Evolutionary conservation across 2,113 vertebrate species (phyloP).

Genomic region (Corythoichthys haematopterus): DNA sequence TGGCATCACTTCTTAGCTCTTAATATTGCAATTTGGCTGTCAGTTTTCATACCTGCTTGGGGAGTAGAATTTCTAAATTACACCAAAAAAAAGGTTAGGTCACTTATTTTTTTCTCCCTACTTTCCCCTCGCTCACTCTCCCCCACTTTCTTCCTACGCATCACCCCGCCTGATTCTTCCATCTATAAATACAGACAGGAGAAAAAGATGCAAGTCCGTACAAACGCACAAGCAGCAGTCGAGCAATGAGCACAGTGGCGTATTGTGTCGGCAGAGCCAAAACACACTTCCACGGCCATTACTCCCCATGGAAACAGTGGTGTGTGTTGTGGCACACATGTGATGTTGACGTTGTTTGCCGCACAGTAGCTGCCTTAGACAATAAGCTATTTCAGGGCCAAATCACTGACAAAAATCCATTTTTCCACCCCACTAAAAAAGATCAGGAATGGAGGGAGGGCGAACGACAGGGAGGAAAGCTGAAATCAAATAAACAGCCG

Average conservation of each 20-base stretch:
- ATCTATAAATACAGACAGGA: conserved; percentile 64
- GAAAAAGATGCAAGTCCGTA: conserved; percentile 38
- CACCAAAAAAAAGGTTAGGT: not conserved
- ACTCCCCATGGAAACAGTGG: conserved; percentile 69
- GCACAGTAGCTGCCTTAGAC: conserved; percentile 60
- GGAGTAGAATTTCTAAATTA: not conserved
- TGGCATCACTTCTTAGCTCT: not conserved
- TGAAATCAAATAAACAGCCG: conserved; percentile 63
- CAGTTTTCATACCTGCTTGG: not conserved
- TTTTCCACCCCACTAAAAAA: conserved; percentile 69
- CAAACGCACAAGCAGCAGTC: conserved; percentile 25
- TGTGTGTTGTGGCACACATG: conserved; percentile 52
- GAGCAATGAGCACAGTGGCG: conserved; percentile 65
- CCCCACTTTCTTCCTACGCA: conserved; percentile 22
- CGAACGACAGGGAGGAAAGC: conserved; percentile 52
- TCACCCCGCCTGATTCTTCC: conserved; percentile 34
- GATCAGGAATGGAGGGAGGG: conserved; percentile 55
- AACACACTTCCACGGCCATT: conserved; percentile 67
- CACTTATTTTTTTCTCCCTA: conserved; percentile 1
- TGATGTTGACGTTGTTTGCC: conserved; percentile 59
- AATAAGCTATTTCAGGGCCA: conserved; percentile 73
- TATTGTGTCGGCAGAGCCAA: conserved; percentile 64
- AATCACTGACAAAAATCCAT: conserved; percentile 71
- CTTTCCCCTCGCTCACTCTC: conserved; percentile 10
- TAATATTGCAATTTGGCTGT: not conserved